Percentiles rank a stretch among this genome's conserved stretches.
These are phyloP conservation scores for Diachasma alloeum DNA, from an alignment of 1,140 invertebrate species.

Conservation along the genomic window DNA sequence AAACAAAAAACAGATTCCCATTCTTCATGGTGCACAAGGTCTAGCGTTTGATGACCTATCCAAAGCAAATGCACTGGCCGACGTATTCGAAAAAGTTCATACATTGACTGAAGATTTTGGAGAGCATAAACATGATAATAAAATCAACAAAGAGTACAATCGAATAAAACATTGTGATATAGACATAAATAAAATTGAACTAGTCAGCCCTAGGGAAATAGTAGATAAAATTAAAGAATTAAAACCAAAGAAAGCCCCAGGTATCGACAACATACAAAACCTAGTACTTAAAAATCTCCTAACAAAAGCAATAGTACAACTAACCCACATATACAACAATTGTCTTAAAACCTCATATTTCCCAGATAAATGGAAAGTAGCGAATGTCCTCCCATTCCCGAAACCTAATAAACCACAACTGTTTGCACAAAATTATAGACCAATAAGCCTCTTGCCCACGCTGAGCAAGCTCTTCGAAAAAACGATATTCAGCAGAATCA, in stretches of 20 bases:
- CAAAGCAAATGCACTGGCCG: slow-evolving; percentile 8
- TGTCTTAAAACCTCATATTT: not conserved
- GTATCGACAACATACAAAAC: not conserved
- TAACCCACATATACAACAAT: not conserved
- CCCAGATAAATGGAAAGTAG: not conserved
- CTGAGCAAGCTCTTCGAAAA: not conserved
- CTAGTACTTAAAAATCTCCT: not conserved
- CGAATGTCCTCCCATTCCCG: no score
- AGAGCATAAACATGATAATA: not conserved
- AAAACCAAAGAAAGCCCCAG: not conserved
- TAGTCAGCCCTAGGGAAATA: not conserved
- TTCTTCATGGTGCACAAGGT: not conserved
- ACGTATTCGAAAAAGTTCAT: slow-evolving; percentile 15
- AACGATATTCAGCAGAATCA: not conserved
- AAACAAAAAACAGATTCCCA: no score
- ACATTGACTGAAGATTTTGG: not conserved
- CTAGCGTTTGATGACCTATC: not conserved
- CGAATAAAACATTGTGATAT: not conserved
- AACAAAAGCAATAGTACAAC: not conserved
- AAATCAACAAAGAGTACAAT: not conserved
- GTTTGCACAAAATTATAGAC: not conserved
- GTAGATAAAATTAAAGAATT: not conserved
- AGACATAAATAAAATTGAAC: not conserved
- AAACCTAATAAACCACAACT: not conserved
- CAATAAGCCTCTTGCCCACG: not conserved